Conservation (phyloP, 1,140 invertebrate genomes). For the Heliconius hermathena region DNA sequence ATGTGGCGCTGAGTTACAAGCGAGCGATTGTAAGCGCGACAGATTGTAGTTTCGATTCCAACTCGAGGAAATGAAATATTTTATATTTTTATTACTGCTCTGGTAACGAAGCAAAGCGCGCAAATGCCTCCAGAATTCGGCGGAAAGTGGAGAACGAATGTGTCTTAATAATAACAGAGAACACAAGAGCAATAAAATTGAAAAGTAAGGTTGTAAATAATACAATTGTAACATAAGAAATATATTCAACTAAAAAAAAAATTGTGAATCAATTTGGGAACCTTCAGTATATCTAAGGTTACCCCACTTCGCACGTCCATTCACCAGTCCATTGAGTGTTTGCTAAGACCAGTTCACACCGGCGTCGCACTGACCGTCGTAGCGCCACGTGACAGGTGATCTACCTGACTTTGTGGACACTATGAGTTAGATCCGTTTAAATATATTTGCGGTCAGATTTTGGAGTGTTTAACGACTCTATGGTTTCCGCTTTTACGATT, state of each 20-base stretch:
- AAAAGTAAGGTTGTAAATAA: no score
- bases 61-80: no score
- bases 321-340: constrained; percentile 68
- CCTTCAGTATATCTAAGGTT: background rate
- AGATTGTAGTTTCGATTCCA: no score
- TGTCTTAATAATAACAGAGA: no score
- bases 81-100: no score
- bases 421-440: constrained; percentile 51
- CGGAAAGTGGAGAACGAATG: no score
- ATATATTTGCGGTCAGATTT: constrained; percentile 53
- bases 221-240: no score
- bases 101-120: no score
- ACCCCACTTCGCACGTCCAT: constrained; percentile 49
- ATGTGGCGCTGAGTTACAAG: no score
- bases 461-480: constrained; percentile 46
- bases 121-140: no score
- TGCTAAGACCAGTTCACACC: constrained; percentile 69
- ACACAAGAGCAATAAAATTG: no score
- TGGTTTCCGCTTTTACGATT: constrained; percentile 19
- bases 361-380: constrained; percentile 54
- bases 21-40: no score
- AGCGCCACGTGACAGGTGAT: constrained; percentile 72
- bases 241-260: background rate
- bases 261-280: background rate
- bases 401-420: constrained; percentile 61